Conservation (phyloP, 2,797 vertebrate species). For the Cirrhinus mrigala region DNA sequence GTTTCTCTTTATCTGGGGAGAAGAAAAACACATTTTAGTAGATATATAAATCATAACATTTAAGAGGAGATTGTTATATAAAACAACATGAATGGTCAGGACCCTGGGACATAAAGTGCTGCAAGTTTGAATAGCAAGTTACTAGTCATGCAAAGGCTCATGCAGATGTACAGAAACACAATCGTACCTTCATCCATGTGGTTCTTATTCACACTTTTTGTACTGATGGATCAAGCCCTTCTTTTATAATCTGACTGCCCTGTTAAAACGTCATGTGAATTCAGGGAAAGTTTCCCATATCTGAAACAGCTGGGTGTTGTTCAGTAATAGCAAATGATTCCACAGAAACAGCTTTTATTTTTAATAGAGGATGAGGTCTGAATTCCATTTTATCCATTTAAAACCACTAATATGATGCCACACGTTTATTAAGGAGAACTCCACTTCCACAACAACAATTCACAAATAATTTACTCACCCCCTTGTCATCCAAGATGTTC, state of each 20-base stretch:
- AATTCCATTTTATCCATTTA: background rate
- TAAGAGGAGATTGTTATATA: background rate
- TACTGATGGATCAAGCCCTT: background rate
- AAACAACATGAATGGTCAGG: background rate
- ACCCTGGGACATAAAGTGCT: background rate
- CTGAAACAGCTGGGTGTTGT: background rate
- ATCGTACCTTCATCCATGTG: background rate
- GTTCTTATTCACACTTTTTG: background rate
- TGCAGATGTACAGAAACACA: background rate
- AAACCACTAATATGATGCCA: background rate
- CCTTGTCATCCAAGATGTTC: too few relatives aligned
- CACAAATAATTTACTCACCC: too few relatives aligned
- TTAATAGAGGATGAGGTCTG: background rate
- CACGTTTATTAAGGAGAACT: too few relatives aligned
- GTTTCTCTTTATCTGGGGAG: too few relatives aligned
- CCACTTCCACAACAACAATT: too few relatives aligned
- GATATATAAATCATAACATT: background rate
- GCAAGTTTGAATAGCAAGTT: background rate
- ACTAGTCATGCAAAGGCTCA: background rate
- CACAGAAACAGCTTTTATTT: background rate
- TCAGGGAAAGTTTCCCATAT: background rate
- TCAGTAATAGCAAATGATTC: background rate
- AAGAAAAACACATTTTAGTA: background rate
- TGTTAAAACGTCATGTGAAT: background rate
- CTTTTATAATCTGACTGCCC: background rate